Conservation (phyloP, 2,888 invertebrate genomes). For the Belgica antarctica region DNA sequence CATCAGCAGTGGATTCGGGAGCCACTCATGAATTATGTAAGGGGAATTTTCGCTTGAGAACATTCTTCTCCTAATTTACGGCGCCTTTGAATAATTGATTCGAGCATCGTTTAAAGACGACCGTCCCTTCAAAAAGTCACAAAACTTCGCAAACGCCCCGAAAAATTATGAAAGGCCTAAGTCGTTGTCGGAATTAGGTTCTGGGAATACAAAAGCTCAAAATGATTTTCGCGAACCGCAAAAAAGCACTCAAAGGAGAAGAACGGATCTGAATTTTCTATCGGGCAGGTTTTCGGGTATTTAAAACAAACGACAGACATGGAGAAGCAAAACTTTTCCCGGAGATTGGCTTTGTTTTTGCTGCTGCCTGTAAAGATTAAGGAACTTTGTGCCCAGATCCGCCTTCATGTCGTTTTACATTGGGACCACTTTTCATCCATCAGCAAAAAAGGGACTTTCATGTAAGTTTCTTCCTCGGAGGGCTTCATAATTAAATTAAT, state of each 20-base stretch:
- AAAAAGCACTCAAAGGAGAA: not conserved
- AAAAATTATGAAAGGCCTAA: no score
- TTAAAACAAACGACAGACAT: not conserved
- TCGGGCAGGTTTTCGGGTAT: no score
- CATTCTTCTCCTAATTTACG: no score
- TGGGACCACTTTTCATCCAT: not conserved
- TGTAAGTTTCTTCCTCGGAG: not conserved
- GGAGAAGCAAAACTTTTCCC: not conserved
- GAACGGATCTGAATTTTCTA: no score
- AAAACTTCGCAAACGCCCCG: no score
- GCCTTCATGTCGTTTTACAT: not conserved
- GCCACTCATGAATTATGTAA: no score
- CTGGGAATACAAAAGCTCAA: no score
- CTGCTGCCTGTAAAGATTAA: conserved; percentile 1
- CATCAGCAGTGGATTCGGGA: no score
- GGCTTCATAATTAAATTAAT: not conserved
- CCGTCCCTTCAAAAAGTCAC: no score
- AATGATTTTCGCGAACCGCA: conserved; percentile 2
- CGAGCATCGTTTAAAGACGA: no score
- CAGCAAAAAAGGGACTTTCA: not conserved
- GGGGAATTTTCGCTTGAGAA: no score
- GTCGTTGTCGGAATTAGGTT: not conserved
- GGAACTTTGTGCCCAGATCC: not conserved
- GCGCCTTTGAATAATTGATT: no score
- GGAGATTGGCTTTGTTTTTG: not conserved